Evolutionary conservation across 2,113 vertebrate species (phyloP).

Genomic region (Oophaga pumilio): DNA sequence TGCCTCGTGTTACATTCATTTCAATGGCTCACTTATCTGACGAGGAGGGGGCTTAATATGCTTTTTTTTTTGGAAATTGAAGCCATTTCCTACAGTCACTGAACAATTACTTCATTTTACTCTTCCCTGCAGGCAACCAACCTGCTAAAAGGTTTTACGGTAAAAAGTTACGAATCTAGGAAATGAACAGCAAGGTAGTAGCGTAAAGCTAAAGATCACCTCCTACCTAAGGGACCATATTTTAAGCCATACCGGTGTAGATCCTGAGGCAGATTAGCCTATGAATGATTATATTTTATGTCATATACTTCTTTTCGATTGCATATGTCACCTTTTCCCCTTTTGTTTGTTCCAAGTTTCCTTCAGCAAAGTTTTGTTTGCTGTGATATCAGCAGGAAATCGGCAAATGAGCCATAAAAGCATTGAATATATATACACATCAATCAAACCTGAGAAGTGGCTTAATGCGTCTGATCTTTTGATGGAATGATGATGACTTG

Average conservation of each 20-base stretch:
- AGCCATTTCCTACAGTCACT: background rate
- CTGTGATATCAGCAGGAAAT: constrained; percentile 64
- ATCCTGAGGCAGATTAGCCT: background rate
- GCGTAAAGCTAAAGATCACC: constrained; percentile 14
- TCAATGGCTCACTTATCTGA: background rate
- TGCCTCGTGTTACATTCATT: background rate
- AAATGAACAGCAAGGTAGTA: constrained; percentile 22
- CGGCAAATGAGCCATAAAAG: constrained; percentile 64
- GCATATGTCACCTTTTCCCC: constrained; percentile 40
- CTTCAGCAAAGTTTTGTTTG: constrained; percentile 58
- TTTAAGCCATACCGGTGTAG: background rate
- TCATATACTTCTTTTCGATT: background rate
- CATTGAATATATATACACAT: constrained; percentile 66
- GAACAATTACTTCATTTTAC: constrained; percentile 30
- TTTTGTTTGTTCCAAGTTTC: constrained; percentile 38
- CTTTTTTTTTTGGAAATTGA: constrained; percentile 6
- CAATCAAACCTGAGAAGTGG: constrained; percentile 56
- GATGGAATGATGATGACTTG: constrained; percentile 51
- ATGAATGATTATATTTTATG: constrained; percentile 32
- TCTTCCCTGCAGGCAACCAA: constrained; percentile 1
- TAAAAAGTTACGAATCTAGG: constrained; percentile 22
- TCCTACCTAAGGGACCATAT: background rate
- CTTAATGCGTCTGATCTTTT: constrained; percentile 61
- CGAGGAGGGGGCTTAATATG: background rate
- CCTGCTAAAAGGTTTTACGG: constrained; percentile 25